Conservation (phyloP, 1,140 invertebrate genomes). For the Pogonus chalceus region DNA sequence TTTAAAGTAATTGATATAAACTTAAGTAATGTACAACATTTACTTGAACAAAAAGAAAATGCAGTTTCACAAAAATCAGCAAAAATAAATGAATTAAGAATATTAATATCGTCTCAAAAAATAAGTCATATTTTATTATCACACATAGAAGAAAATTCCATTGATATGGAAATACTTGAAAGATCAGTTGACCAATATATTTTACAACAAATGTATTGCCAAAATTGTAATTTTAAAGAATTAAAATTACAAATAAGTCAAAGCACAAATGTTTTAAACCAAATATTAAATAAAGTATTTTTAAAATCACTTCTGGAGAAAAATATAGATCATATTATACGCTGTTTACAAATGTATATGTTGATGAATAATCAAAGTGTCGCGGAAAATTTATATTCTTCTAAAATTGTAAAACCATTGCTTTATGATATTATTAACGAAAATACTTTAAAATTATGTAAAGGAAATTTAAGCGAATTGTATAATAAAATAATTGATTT, state of each 20-base stretch:
- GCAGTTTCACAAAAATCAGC: constrained; percentile 18
- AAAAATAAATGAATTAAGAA: not conserved
- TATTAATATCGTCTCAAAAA: not conserved
- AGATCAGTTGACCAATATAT: constrained; percentile 6
- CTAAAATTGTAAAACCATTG: constrained; percentile 58
- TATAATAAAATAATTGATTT: constrained; percentile 60
- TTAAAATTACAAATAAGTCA: constrained; percentile 33
- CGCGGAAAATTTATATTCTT: constrained; percentile 58
- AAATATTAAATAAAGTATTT: constrained; percentile 45
- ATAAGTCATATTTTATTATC: not conserved
- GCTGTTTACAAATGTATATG: constrained; percentile 51
- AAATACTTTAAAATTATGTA: constrained; percentile 47
- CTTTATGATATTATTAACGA: constrained; percentile 66
- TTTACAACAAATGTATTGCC: constrained; percentile 9
- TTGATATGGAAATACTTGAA: not conserved
- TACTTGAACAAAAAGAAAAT: constrained; percentile 27
- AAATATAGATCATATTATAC: constrained; percentile 42
- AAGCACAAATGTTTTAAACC: constrained; percentile 42
- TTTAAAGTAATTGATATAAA: constrained; percentile 27
- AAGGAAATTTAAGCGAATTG: constrained; percentile 56
- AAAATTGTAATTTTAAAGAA: constrained; percentile 33
- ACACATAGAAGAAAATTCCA: not conserved
- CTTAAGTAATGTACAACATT: constrained; percentile 25
- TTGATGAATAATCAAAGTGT: constrained; percentile 52
- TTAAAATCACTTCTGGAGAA: constrained; percentile 44